Conservation (phyloP, 2,888 invertebrate genomes). For the Autographa gamma region DNA sequence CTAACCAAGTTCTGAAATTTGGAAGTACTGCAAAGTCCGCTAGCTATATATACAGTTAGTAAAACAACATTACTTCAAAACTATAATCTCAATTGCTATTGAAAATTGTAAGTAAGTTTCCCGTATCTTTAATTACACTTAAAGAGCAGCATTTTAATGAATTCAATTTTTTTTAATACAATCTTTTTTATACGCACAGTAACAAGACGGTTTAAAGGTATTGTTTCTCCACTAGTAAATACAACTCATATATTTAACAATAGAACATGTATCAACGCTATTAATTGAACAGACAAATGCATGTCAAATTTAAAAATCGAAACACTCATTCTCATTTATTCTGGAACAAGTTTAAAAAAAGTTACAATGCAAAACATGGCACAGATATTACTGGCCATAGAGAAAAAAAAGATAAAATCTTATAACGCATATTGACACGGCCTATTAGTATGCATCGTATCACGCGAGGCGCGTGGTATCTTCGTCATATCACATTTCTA, state of each 20-base stretch:
- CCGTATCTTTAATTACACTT: too few species aligned
- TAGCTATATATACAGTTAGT: too few species aligned
- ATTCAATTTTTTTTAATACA: constrained; percentile 18
- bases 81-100: too few species aligned
- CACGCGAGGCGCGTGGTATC: constrained; percentile 56
- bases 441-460: constrained; percentile 61
- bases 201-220: constrained; percentile 9
- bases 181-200: constrained; percentile 20
- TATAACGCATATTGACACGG: constrained; percentile 59
- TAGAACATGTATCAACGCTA: constrained; percentile 28
- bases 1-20: too few species aligned
- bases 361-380: constrained; percentile 41
- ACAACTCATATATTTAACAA: constrained; percentile 31
- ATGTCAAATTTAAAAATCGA: constrained; percentile 36
- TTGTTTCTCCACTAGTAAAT: constrained; percentile 27
- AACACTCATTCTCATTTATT: constrained; percentile 47
- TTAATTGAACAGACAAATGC: constrained; percentile 29
- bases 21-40: too few species aligned
- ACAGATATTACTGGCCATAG: constrained; percentile 37
- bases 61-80: too few species aligned
- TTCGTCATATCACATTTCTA: constrained; percentile 48
- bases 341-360: constrained; percentile 30
- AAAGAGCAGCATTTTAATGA: background rate
- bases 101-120: too few species aligned
- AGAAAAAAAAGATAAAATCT: constrained; percentile 57